Conservation (phyloP, 2,113 vertebrate species). For the Xiphorhynchus elegans region DNA sequence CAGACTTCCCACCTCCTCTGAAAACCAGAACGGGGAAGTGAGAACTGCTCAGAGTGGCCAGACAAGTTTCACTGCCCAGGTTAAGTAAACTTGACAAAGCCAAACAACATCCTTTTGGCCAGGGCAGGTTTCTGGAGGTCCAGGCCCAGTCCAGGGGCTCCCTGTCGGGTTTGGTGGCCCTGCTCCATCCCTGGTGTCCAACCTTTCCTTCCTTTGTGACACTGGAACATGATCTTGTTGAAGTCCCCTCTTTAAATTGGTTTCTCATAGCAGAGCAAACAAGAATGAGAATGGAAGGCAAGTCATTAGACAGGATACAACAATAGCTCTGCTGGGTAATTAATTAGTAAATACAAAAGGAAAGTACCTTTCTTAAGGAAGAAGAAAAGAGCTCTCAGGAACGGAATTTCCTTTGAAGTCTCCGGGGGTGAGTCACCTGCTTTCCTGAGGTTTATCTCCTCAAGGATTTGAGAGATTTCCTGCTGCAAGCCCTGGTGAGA, state of each 20-base stretch:
- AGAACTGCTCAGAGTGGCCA: background rate
- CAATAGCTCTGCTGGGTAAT: slow-evolving; percentile 7
- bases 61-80: slow-evolving; percentile 10
- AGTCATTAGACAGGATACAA: background rate
- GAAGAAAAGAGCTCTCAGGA: background rate
- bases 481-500: background rate
- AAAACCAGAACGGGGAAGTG: background rate
- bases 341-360: slow-evolving; percentile 34
- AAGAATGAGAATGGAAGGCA: background rate
- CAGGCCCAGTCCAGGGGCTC: background rate
- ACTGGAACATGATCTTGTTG: background rate
- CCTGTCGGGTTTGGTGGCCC: background rate
- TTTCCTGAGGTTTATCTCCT: background rate
- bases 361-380: slow-evolving; percentile 7
- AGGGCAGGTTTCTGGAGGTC: background rate
- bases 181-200: background rate
- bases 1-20: background rate
- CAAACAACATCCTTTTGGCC: background rate
- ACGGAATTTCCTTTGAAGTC: slow-evolving; percentile 14
- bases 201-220: background rate
- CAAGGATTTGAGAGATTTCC: background rate
- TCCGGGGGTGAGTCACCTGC: background rate
- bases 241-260: background rate
- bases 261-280: slow-evolving; percentile 26
- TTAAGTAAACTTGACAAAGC: background rate